Percentiles rank a stretch among this genome's conserved stretches.
Conservation (phyloP, 2,888 invertebrate genomes). For the Metacarcinus magister region DNA sequence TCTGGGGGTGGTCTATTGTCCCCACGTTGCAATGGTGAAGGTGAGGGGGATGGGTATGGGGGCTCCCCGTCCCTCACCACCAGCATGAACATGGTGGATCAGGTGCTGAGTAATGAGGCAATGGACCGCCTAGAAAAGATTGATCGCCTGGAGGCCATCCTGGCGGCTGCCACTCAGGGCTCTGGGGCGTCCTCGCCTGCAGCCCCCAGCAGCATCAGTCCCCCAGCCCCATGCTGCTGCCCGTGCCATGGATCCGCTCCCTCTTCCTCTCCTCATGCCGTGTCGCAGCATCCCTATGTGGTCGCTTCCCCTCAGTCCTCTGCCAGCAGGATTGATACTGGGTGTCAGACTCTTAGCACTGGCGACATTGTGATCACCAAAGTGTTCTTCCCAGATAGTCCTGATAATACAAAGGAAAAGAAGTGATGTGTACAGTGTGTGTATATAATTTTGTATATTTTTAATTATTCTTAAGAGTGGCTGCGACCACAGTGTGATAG, state of each 20-base stretch:
- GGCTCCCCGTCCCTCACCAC: constrained; percentile 86
- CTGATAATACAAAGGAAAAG: constrained; percentile 79
- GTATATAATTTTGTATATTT: constrained; percentile 81
- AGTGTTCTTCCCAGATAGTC: constrained; percentile 85
- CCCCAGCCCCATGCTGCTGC: constrained; percentile 79
- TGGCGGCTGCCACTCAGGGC: constrained; percentile 89
- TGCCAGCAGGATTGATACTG: constrained; percentile 86
- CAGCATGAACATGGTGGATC: constrained; percentile 83
- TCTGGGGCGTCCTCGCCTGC: constrained; percentile 78
- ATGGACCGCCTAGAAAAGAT: constrained; percentile 94
- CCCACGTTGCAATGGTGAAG: constrained; percentile 74
- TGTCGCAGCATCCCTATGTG: not conserved
- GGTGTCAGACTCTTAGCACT: constrained; percentile 93
- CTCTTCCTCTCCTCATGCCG: constrained; percentile 66
- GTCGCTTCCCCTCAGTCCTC: constrained; percentile 71
- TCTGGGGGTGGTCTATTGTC: constrained; percentile 78
- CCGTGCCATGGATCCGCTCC: constrained; percentile 79
- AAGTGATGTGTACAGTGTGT: constrained; percentile 77
- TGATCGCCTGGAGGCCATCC: constrained; percentile 93
- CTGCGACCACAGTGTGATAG: constrained; percentile 72
- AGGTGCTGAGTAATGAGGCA: constrained; percentile 89
- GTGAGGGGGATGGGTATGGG: constrained; percentile 66
- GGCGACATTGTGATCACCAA: constrained; percentile 96
- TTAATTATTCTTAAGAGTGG: constrained; percentile 73
- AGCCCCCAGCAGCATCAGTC: constrained; percentile 70